Percentiles rank a stretch among this genome's conserved stretches.
Conservation (phyloP, 2,113 vertebrate species). For the Aviceda subcristata region DNA sequence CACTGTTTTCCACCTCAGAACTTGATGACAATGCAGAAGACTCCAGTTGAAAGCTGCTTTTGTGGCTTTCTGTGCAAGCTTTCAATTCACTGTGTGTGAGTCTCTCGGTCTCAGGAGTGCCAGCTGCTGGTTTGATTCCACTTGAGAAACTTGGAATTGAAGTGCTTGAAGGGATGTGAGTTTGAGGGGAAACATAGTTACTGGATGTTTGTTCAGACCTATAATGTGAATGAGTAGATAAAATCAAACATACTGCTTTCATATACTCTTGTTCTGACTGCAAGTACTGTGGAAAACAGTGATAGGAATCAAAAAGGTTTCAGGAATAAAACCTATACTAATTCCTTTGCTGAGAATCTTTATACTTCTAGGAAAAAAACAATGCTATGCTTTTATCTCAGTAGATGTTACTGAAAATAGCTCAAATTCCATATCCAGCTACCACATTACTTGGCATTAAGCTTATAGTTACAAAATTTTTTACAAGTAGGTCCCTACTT, state of each 20-base stretch:
- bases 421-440: neutral
- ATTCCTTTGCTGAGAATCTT: neutral
- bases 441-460: neutral
- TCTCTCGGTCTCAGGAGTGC: neutral
- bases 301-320: neutral
- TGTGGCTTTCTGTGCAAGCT: neutral
- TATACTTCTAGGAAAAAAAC: neutral
- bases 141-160: neutral
- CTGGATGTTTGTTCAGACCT: neutral
- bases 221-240: neutral
- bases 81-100: neutral
- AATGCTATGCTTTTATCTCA: neutral
- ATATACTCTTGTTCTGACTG: neutral
- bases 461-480: neutral
- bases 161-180: neutral
- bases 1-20: neutral
- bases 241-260: neutral
- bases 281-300: neutral
- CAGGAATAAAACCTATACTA: neutral
- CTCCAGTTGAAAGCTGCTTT: neutral
- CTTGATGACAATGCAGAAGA: neutral
- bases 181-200: neutral
- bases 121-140: neutral
- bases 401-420: neutral
- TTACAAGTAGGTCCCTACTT: neutral